Conservation (phyloP, 2,113 vertebrate genomes). For the Etheostoma cragini region DNA sequence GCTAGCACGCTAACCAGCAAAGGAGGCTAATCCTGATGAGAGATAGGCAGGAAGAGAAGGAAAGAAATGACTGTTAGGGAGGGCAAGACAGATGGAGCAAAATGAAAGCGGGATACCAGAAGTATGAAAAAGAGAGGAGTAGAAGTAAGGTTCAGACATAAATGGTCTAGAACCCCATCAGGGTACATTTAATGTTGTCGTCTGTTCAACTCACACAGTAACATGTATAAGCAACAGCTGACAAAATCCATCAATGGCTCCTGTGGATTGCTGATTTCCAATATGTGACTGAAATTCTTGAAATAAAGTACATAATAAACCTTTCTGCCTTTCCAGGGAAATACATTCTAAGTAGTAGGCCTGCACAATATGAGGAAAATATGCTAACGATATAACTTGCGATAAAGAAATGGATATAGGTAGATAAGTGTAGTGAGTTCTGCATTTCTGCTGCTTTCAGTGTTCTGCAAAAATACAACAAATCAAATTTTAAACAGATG, state of each 20-base stretch:
- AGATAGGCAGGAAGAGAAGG: conserved; percentile 57
- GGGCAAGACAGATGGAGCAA: conserved; percentile 8
- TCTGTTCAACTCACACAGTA: neutral
- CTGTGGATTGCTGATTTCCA: neutral
- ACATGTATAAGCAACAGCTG: neutral
- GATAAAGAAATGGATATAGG: too few relatives aligned
- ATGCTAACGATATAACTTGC: too few relatives aligned
- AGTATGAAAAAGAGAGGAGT: neutral
- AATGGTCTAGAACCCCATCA: conserved; percentile 3
- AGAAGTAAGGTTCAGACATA: neutral
- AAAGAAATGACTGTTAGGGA: conserved; percentile 44
- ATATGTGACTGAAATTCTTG: neutral
- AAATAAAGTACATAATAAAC: neutral
- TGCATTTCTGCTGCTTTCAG: too few relatives aligned
- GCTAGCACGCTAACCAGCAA: conserved; percentile 62
- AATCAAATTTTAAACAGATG: too few relatives aligned
- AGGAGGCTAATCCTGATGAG: conserved; percentile 75
- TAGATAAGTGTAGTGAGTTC: too few relatives aligned
- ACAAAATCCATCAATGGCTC: neutral
- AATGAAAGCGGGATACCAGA: neutral
- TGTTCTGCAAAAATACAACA: too few relatives aligned
- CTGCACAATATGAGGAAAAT: too few relatives aligned
- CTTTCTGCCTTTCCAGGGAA: neutral
- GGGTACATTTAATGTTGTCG: neutral
- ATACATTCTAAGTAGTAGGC: neutral